phyloP scores from a whole-genome alignment of 2,888 invertebrate genomes.

The Tiphia femorata region DNA sequence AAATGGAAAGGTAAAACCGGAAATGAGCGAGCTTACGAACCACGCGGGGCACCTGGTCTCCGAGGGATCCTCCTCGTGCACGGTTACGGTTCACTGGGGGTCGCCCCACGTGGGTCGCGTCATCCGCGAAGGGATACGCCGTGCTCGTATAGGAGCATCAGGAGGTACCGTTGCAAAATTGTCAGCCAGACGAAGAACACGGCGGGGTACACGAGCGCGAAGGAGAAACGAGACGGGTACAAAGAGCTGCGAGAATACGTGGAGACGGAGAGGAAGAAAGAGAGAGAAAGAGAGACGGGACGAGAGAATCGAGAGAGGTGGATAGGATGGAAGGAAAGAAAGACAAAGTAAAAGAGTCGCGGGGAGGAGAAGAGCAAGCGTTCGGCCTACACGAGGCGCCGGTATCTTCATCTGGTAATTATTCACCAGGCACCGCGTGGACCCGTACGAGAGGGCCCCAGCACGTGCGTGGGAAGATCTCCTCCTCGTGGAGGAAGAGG shows the following conservation, averaged over 20 bases:
- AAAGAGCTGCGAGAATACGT: constrained; percentile 11
- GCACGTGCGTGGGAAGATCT: constrained; percentile 62
- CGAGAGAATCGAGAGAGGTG: constrained; percentile 8
- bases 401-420: constrained; percentile 63
- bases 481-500: constrained; percentile 37
- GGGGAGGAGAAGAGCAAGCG: constrained; percentile 16
- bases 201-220: too few relatives aligned
- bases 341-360: too few relatives aligned
- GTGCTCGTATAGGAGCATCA: constrained; percentile 29
- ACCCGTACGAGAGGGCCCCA: constrained; percentile 41
- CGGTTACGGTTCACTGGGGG: constrained; percentile 26
- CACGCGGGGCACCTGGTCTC: too few relatives aligned
- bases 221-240: constrained; percentile 8
- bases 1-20: neutral
- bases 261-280: constrained; percentile 5
- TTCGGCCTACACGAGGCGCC: constrained; percentile 54
- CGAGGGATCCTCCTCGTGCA: constrained; percentile 1
- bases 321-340: constrained; percentile 15
- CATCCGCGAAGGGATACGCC: constrained; percentile 13
- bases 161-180: constrained; percentile 43
- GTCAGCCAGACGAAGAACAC: too few relatives aligned
- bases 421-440: constrained; percentile 50
- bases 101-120: constrained; percentile 14
- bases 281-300: constrained; percentile 5
- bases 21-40: too few relatives aligned